Evolutionary conservation across 1,140 invertebrate genomes (phyloP).

Genomic region (Probaryconus sp.): DNA sequence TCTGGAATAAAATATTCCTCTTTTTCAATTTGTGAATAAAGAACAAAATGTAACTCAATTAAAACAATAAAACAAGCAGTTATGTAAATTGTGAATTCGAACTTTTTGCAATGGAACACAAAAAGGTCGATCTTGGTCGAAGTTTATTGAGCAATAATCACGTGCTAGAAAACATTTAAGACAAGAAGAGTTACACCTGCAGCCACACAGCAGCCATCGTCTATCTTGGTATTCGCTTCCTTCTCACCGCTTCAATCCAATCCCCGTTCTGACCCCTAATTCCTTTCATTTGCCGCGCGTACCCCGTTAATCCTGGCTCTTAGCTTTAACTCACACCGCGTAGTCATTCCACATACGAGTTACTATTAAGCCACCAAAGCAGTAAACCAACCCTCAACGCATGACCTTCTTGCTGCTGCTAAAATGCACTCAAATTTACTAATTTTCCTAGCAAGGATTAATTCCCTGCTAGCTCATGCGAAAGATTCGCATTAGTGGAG

Average conservation of each 20-base stretch:
- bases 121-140: slow-evolving; percentile 38
- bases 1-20: too few species aligned
- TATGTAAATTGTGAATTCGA: too few species aligned
- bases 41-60: too few species aligned
- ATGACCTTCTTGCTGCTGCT: slow-evolving; percentile 16
- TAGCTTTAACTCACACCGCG: slow-evolving; percentile 46
- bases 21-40: too few species aligned
- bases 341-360: slow-evolving; percentile 51
- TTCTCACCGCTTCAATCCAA: slow-evolving; percentile 16
- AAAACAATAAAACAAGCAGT: too few species aligned
- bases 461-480: neutral
- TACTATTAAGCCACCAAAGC: slow-evolving; percentile 43
- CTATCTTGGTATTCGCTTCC: slow-evolving; percentile 35
- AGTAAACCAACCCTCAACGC: slow-evolving; percentile 42
- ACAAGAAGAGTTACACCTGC: slow-evolving; percentile 24
- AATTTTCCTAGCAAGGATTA: neutral
- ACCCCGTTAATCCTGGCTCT: slow-evolving; percentile 52
- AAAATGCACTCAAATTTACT: slow-evolving; percentile 16
- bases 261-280: slow-evolving; percentile 39
- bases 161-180: slow-evolving; percentile 43
- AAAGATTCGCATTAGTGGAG: too few species aligned
- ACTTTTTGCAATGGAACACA: too few species aligned
- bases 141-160: slow-evolving; percentile 53
- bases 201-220: slow-evolving; percentile 18
- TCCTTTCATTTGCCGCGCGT: slow-evolving; percentile 52